Conservation (phyloP, 2,797 vertebrate genomes). For the Sebastes oblongus region DNA sequence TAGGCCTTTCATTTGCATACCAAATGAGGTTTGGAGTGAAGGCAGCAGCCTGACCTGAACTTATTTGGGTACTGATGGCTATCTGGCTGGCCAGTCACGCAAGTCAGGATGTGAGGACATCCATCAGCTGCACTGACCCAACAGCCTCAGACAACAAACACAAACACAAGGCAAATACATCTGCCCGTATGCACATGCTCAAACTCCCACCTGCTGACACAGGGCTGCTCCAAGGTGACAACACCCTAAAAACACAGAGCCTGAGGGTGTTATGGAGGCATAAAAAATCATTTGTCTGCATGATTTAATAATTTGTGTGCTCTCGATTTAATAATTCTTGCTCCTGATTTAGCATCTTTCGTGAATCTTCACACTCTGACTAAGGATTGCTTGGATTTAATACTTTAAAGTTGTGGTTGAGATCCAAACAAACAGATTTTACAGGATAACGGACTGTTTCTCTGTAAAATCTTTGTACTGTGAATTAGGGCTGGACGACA, state of each 20-base stretch:
- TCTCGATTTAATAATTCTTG: background rate
- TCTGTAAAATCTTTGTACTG: background rate
- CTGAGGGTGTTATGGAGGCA: background rate
- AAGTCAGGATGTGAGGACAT: conserved; percentile 70
- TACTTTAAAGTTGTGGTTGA: background rate
- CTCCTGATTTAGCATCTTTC: background rate
- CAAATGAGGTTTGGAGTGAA: conserved; percentile 82
- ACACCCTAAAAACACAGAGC: background rate
- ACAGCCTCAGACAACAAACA: conserved; percentile 37
- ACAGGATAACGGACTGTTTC: background rate
- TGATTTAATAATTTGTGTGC: background rate
- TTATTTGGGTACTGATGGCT: conserved; percentile 86
- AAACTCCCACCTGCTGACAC: background rate
- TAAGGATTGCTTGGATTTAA: background rate
- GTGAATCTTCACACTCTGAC: background rate
- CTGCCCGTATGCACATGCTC: background rate
- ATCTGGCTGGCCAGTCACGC: conserved; percentile 81
- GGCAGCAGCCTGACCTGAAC: conserved; percentile 72
- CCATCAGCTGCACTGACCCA: conserved; percentile 53
- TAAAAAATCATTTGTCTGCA: background rate
- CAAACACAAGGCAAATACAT: conserved; percentile 33
- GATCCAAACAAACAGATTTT: background rate
- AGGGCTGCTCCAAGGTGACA: background rate
- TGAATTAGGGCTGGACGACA: too few relatives aligned
- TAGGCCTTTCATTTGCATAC: conserved; percentile 81